Percentiles rank a stretch among this genome's conserved stretches.
phyloP scores from a whole-genome alignment of 2,797 vertebrate species.

The Peromyscus melanophrys region DNA sequence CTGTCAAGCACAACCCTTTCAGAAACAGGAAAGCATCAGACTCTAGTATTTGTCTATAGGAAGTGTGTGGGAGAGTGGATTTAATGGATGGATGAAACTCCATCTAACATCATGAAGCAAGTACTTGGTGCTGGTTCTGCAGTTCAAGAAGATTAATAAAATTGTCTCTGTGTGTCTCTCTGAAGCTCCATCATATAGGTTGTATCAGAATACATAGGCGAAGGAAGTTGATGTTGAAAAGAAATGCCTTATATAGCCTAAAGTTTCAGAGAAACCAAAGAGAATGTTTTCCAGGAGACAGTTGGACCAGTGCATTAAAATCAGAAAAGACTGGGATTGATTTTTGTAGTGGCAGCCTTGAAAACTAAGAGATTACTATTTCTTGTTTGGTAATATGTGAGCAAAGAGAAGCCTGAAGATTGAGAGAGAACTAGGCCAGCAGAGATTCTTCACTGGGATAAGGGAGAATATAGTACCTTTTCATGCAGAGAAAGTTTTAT shows the following conservation, averaged over 20 bases:
- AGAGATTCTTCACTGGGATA: neutral
- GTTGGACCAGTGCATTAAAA: neutral
- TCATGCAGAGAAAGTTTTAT: neutral
- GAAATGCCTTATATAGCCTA: neutral
- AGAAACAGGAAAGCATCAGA: neutral
- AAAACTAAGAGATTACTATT: neutral
- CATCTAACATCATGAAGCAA: neutral
- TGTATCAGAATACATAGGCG: neutral
- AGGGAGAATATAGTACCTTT: neutral
- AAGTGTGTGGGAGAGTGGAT: neutral
- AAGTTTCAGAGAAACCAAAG: neutral
- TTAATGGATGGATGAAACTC: neutral
- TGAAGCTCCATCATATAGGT: neutral
- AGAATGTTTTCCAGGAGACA: neutral
- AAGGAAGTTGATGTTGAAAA: neutral
- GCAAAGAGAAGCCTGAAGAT: neutral
- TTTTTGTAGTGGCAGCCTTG: neutral
- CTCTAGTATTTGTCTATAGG: neutral
- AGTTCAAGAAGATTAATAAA: neutral
- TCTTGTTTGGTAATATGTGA: neutral
- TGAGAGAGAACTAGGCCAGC: neutral
- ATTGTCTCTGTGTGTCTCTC: neutral
- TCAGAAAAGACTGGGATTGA: neutral
- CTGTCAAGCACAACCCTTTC: neutral
- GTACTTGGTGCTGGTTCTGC: neutral